These are phyloP conservation scores for Xestia c-nigrum DNA, from an alignment of 2,888 invertebrate genomes.

Conservation along the genomic window DNA sequence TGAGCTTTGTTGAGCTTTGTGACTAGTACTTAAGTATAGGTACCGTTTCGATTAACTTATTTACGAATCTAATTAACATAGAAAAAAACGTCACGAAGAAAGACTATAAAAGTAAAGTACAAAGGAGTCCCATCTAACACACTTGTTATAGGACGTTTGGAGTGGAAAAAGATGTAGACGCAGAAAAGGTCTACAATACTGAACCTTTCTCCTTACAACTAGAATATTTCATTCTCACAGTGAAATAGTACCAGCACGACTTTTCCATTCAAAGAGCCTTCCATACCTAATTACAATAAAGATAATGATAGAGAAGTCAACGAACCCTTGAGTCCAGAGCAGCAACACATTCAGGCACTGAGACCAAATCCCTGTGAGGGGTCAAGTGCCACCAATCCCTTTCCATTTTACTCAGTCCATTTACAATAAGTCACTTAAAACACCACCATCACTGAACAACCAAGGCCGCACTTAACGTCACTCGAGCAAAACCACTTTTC, in stretches of 20 bases:
- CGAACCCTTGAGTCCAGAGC: conserved; percentile 91
- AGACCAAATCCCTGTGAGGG: conserved; percentile 81
- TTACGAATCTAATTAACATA: not conserved
- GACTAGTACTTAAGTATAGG: not conserved
- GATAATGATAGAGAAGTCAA: conserved; percentile 41
- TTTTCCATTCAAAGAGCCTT: not conserved
- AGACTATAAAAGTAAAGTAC: not conserved
- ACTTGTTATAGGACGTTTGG: not conserved
- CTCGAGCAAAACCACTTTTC: conserved; percentile 34
- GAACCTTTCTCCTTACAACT: not conserved
- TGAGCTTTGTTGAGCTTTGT: too few relatives aligned
- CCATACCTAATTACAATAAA: not conserved
- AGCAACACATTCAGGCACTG: conserved; percentile 90
- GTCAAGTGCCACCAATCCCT: conserved; percentile 89
- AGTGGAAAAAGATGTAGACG: not conserved
- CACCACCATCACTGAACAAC: conserved; percentile 39
- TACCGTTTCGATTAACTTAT: not conserved
- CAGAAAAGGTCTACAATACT: not conserved
- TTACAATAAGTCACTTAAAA: conserved; percentile 30
- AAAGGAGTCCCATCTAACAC: not conserved
- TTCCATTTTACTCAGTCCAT: conserved; percentile 71
- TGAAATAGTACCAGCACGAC: not conserved
- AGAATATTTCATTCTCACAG: not conserved
- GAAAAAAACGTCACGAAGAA: not conserved
- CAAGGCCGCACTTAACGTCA: conserved; percentile 44